These are phyloP conservation scores for Chrysopa pallens DNA, from an alignment of 1,140 invertebrate species.

Conservation along the genomic window DNA sequence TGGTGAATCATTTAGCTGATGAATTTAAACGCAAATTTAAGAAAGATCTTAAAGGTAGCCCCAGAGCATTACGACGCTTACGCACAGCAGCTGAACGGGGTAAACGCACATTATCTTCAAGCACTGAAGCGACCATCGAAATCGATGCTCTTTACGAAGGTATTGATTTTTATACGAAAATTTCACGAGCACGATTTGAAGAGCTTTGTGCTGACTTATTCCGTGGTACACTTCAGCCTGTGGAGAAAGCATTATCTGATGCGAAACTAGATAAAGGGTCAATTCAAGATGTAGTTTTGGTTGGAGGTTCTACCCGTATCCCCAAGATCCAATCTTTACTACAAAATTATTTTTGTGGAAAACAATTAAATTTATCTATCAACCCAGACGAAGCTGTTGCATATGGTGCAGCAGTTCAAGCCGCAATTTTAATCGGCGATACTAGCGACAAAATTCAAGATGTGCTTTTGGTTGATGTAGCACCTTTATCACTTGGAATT, in stretches of 20 bases:
- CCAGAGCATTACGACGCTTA: conserved; percentile 33
- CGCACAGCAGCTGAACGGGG: conserved; percentile 38
- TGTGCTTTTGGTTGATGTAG: conserved; percentile 31
- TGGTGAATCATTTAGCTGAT: conserved; percentile 44
- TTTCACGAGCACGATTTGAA: conserved; percentile 27
- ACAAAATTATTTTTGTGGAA: conserved; percentile 46
- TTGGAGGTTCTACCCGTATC: conserved; percentile 49
- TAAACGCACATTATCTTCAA: conserved; percentile 29
- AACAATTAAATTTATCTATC: conserved; percentile 46
- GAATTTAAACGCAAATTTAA: conserved; percentile 29
- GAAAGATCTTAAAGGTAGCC: conserved; percentile 26
- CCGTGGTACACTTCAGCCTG: conserved; percentile 29
- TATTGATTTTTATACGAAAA: conserved; percentile 27
- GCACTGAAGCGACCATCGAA: conserved; percentile 28
- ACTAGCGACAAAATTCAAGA: conserved; percentile 36
- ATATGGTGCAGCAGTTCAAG: conserved; percentile 54
- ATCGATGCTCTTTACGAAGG: conserved; percentile 28
- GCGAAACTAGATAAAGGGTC: conserved; percentile 44
- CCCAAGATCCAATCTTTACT: conserved; percentile 31
- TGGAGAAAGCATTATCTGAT: conserved; percentile 41
- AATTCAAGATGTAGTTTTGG: conserved; percentile 51
- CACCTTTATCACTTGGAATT: conserved; percentile 26
- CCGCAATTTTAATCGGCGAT: conserved; percentile 45
- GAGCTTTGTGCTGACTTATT: conserved; percentile 30
- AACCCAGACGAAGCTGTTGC: conserved; percentile 64